Evolutionary conservation across 1,140 invertebrate genomes (phyloP), one percentile per base, ranked within the genome.

Genomic region (Aporrectodea caliginosa): DNA sequence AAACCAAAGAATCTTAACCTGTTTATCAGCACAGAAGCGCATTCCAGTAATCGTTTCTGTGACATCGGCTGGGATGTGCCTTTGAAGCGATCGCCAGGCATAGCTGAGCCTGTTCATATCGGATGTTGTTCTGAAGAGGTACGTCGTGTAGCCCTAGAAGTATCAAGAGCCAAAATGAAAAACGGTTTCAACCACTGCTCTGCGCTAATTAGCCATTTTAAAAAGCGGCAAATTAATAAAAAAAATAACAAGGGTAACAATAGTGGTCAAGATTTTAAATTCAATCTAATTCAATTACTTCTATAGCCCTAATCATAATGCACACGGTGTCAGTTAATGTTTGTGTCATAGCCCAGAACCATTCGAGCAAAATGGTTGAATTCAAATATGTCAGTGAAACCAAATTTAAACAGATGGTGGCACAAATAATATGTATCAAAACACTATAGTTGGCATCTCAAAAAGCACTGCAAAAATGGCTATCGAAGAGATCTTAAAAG

Each of bases 21-120:
- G 80, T 80, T 82, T 82, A 75, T 85, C 82, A 58, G 82, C 83
- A 74, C 80, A 80, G 27, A 82, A 80, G 35, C 80, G 83, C 82
- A 83, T 84, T 78, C 80, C 79, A 73, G 71, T 80, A 22, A 84
- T 81, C 32, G 81, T 80, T 43, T 85, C 83, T 75, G 82, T 82
- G n/a, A 81, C 35, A 16, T 84, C 81, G 14, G 22, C 22, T 2
- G 27, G 70, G 69, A 85, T 35, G 29, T 79, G 75, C 43, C 77
- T 72, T 58, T 84, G 82, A 34, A 85, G 58, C 22, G 82, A 75
- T 16, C 81, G 78, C 81, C 83, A 85, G 14, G 75, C 81, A 78
- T 83, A 85, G 22, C 82, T 77, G 34, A 81, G 76, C 2, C 76
- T 34, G 31, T 78, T 70, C 78, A 85, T 82, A 31, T 83, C 83